Percentiles rank a stretch among this genome's conserved stretches.
phyloP scores from a whole-genome alignment of 2,113 vertebrate species.

The Ceratotherium simum region DNA sequence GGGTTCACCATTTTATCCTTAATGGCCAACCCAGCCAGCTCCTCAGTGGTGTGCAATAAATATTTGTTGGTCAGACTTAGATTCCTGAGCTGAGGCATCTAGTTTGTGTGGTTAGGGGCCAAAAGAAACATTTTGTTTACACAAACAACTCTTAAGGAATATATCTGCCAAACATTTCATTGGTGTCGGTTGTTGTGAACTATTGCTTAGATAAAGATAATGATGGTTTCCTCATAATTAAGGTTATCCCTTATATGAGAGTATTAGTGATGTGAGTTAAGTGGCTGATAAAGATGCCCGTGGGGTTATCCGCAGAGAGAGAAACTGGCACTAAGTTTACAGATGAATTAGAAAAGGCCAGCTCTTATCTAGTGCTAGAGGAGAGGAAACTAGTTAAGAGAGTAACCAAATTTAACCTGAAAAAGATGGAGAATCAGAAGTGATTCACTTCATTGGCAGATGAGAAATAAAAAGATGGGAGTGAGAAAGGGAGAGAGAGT shows the following conservation, averaged over 20 bases:
- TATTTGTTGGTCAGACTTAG: background rate
- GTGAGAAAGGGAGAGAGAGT: background rate
- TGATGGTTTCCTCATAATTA: background rate
- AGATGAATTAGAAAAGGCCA: background rate
- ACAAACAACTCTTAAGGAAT: background rate
- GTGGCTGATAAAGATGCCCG: background rate
- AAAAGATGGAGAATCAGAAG: background rate
- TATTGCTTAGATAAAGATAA: background rate
- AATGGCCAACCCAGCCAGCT: accelerated
- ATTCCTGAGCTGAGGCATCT: background rate
- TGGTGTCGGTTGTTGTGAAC: background rate
- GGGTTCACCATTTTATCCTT: background rate
- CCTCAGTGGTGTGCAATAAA: background rate
- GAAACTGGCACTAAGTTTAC: background rate
- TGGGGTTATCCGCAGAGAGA: background rate
- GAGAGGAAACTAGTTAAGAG: background rate
- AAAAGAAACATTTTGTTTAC: background rate
- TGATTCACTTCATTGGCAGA: background rate
- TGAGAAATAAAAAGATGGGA: background rate
- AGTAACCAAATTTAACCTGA: background rate
- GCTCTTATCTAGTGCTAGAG: background rate
- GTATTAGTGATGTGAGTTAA: background rate
- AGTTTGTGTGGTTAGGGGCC: background rate
- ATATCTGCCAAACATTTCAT: background rate
- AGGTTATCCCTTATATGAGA: background rate